Conservation (phyloP, 2,888 invertebrate genomes). For the Nezara viridula region DNA sequence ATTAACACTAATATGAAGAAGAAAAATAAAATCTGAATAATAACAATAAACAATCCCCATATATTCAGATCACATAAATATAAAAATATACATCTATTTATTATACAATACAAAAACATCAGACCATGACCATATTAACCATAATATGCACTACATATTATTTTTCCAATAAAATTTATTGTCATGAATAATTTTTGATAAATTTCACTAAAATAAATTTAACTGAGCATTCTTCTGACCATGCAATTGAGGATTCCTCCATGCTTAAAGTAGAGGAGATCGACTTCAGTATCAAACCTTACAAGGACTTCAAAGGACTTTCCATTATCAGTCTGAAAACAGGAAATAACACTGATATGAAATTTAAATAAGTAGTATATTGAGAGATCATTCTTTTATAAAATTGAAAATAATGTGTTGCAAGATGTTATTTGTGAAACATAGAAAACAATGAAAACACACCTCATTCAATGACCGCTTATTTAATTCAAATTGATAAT, state of each 20-base stretch:
- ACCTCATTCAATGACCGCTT: too few relatives aligned
- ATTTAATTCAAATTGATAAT: too few relatives aligned
- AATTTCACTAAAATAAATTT: neutral
- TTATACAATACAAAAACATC: conserved; percentile 9
- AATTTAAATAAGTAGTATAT: neutral
- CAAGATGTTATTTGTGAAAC: neutral
- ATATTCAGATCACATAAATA: conserved; percentile 28
- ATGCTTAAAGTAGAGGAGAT: conserved; percentile 90
- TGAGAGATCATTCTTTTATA: neutral
- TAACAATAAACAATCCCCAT: conserved; percentile 24
- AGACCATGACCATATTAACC: conserved; percentile 25
- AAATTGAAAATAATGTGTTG: neutral
- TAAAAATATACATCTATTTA: conserved; percentile 11
- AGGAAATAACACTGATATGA: conserved; percentile 53
- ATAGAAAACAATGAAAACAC: neutral
- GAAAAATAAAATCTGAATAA: neutral
- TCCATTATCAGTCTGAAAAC: conserved; percentile 74
- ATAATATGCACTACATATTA: conserved; percentile 41
- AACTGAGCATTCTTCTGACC: conserved; percentile 85
- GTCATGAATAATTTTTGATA: neutral
- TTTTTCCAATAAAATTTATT: conserved; percentile 10
- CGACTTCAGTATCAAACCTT: conserved; percentile 97
- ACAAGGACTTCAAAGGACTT: conserved; percentile 82
- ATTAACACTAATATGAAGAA: neutral
- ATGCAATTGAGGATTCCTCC: conserved; percentile 99